These are phyloP conservation scores for Ectobius pallidus DNA, from an alignment of 2,888 invertebrate genomes.

Conservation along the genomic window DNA sequence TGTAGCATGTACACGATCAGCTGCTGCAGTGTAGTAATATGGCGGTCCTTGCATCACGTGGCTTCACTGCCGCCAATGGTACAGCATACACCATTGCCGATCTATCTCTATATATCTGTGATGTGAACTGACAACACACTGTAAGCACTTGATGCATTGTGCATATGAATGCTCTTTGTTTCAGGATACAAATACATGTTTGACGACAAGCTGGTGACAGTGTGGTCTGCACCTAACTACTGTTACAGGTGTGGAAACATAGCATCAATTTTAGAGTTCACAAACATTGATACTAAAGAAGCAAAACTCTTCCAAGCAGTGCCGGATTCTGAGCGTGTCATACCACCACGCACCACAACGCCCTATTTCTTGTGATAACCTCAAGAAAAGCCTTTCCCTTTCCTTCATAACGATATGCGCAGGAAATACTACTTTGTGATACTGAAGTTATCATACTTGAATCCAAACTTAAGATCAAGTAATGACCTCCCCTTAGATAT, in stretches of 20 bases:
- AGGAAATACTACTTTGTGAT: constrained; percentile 9
- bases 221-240: constrained; percentile 99
- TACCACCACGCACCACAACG: constrained; percentile 90
- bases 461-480: background rate
- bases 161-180: constrained; percentile 40
- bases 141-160: no score
- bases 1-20: no score
- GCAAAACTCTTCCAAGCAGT: constrained; percentile 94
- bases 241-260: constrained; percentile 99
- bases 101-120: no score
- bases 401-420: background rate
- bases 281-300: constrained; percentile 74
- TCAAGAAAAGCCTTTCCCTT: background rate
- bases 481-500: background rate
- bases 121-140: no score
- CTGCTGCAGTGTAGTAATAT: no score
- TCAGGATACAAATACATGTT: constrained; percentile 98
- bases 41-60: no score
- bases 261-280: constrained; percentile 93
- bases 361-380: constrained; percentile 90
- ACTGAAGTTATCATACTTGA: background rate
- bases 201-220: constrained; percentile 93
- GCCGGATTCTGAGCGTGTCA: constrained; percentile 91
- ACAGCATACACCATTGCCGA: no score
- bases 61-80: no score